Evolutionary conservation across 2,113 vertebrate genomes (phyloP).

Genomic region (Vulpes ferrilata): DNA sequence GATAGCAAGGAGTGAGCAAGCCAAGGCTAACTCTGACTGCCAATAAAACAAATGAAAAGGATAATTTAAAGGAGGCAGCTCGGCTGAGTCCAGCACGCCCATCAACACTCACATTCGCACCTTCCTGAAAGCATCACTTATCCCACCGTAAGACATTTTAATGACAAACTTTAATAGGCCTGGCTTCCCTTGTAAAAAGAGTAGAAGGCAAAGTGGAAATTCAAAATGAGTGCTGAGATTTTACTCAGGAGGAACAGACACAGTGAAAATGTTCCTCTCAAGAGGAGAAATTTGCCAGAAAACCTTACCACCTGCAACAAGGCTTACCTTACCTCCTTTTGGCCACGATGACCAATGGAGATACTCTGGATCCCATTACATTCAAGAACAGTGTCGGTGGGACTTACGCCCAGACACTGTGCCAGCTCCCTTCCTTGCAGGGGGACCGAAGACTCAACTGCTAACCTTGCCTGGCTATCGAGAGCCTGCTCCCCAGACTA

Average conservation of each 20-base stretch:
- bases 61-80: slow-evolving; percentile 63
- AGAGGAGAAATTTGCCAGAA: slow-evolving; percentile 9
- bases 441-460: background rate
- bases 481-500: background rate
- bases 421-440: background rate
- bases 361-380: background rate
- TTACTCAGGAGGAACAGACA: background rate
- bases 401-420: background rate
- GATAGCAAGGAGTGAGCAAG: slow-evolving; percentile 64
- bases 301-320: background rate
- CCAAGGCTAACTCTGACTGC: background rate
- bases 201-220: slow-evolving; percentile 47
- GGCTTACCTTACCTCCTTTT: background rate
- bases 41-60: slow-evolving; percentile 63
- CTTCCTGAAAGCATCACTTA: slow-evolving; percentile 55
- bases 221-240: slow-evolving; percentile 45
- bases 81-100: background rate
- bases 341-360: background rate
- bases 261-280: background rate
- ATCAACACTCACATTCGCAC: slow-evolving; percentile 65
- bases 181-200: slow-evolving; percentile 50
- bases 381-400: background rate
- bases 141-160: background rate
- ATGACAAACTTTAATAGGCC: slow-evolving; percentile 59
- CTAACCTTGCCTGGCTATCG: background rate